Evolutionary conservation across 2,113 vertebrate species (phyloP).

Genomic region (Nicator chloris): DNA sequence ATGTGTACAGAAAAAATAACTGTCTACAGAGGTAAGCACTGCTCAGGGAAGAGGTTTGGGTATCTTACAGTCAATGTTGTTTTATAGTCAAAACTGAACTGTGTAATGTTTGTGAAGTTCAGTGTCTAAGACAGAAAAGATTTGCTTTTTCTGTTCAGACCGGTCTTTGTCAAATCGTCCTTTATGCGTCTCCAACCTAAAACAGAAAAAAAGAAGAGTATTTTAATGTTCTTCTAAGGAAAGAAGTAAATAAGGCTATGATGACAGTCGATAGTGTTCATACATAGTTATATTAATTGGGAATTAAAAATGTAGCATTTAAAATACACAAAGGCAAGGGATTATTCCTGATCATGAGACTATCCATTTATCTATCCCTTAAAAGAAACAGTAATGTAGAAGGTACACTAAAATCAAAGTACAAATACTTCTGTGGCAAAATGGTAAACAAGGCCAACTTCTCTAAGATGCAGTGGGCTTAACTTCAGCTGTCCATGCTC

Average conservation of each 20-base stretch:
- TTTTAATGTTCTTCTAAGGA: not conserved
- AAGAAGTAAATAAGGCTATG: not conserved
- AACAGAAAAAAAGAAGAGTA: constrained; percentile 43
- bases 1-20: constrained; percentile 58
- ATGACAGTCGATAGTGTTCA: not conserved
- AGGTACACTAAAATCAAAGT: not conserved
- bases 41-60: not conserved
- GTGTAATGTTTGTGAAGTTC: constrained; percentile 10
- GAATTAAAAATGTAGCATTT: not conserved
- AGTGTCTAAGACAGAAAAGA: constrained; percentile 30
- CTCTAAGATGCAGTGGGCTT: not conserved
- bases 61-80: not conserved
- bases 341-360: not conserved
- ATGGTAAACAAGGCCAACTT: not conserved
- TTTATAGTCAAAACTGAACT: constrained; percentile 42
- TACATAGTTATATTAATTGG: not conserved
- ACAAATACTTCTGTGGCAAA: not conserved
- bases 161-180: constrained; percentile 39
- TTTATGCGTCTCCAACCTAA: constrained; percentile 73
- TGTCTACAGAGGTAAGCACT: not conserved
- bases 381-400: not conserved
- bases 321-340: not conserved
- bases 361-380: not conserved
- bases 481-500: not conserved
- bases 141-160: constrained; percentile 40